Conservation (phyloP, 2,113 vertebrate genomes). For the Anser brachyrhynchus region DNA sequence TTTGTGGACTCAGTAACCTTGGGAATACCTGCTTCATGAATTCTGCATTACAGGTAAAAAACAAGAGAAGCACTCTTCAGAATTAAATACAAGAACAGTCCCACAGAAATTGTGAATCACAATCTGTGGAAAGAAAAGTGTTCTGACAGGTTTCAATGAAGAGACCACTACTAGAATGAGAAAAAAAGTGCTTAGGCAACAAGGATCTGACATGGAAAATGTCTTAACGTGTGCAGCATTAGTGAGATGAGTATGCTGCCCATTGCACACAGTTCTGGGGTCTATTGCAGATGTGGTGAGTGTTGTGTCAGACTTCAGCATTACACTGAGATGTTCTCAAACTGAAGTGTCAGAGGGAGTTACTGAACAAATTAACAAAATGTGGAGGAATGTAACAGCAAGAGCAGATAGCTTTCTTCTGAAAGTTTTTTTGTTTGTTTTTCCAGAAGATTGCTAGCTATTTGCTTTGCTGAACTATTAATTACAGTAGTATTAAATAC, state of each 20-base stretch:
- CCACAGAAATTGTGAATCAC: not conserved
- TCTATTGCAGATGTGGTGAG: not conserved
- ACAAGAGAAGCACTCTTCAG: not conserved
- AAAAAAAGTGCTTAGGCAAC: not conserved
- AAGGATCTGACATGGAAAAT: fast-evolving
- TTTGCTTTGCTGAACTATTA: not conserved
- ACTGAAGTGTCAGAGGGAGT: not conserved
- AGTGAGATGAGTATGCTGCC: not conserved
- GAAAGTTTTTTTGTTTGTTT: not conserved
- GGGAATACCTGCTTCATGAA: conserved; percentile 99
- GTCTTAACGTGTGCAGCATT: not conserved
- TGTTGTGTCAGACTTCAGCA: not conserved
- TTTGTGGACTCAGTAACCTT: conserved; percentile 96
- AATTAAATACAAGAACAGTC: not conserved
- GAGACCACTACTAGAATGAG: not conserved
- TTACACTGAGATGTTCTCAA: not conserved
- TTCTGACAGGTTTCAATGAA: not conserved
- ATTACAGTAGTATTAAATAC: not conserved
- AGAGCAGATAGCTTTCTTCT: not conserved
- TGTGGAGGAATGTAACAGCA: not conserved
- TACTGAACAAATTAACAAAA: not conserved
- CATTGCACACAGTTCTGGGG: not conserved
- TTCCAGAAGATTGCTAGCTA: not conserved
- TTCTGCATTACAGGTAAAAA: conserved; percentile 91
- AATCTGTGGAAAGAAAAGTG: not conserved